Conservation (phyloP, 2,888 invertebrate genomes). For the Helleia helle region DNA sequence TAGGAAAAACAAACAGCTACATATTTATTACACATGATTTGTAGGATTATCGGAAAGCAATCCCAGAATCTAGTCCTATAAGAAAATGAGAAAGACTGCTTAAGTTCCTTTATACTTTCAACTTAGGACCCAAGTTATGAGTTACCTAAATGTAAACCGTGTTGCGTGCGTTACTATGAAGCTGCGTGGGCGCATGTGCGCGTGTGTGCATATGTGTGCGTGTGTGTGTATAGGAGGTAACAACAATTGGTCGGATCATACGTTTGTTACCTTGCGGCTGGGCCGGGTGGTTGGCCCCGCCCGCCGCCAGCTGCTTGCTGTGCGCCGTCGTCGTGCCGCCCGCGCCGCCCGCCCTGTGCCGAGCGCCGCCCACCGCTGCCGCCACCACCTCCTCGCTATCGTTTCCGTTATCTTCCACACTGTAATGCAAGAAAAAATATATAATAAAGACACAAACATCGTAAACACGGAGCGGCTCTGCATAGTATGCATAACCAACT, state of each 20-base stretch:
- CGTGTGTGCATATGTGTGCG: neutral
- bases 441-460: no score
- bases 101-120: no score
- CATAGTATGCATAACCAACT: no score
- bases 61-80: no score
- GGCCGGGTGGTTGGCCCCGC: slow-evolving; percentile 79
- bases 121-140: no score
- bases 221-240: slow-evolving; percentile 31
- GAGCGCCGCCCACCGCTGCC: slow-evolving; percentile 40
- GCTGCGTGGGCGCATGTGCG: neutral
- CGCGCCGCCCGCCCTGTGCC: slow-evolving; percentile 59
- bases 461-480: no score
- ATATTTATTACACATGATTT: no score
- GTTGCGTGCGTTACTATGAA: no score
- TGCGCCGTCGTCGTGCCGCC: slow-evolving; percentile 84
- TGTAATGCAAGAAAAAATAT: slow-evolving; percentile 27
- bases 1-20: no score
- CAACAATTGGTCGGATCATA: slow-evolving; percentile 56
- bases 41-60: no score
- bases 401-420: slow-evolving; percentile 66
- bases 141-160: no score
- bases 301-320: slow-evolving; percentile 87
- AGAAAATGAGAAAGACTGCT: no score
- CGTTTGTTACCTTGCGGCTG: slow-evolving; percentile 77
- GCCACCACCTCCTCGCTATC: slow-evolving; percentile 30